Evolutionary conservation across 2,797 vertebrate species (phyloP).

Genomic region (Passerculus sandwichensis): DNA sequence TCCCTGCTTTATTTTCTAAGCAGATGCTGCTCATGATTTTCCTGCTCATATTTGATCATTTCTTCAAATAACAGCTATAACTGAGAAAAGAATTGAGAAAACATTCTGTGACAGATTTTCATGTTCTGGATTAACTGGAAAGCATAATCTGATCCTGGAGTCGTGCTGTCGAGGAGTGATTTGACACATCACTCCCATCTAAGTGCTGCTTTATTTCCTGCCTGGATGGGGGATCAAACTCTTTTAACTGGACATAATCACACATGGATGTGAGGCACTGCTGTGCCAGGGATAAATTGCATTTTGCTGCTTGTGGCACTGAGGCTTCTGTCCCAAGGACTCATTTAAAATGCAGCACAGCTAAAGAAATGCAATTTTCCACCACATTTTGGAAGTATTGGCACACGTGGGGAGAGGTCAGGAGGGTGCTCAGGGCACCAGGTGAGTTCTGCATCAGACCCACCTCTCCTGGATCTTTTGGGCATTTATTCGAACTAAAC

Average conservation of each 20-base stretch:
- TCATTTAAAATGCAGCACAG: not conserved
- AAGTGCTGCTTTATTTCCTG: conserved; percentile 2
- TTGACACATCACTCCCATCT: not conserved
- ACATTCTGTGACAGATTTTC: conserved; percentile 54
- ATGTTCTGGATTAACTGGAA: conserved; percentile 36
- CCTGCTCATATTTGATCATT: conserved; percentile 55
- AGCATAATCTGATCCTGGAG: conserved; percentile 38
- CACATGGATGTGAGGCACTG: not conserved
- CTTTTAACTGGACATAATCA: not conserved
- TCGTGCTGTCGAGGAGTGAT: conserved; percentile 21
- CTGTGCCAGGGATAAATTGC: not conserved
- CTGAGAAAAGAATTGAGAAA: conserved; percentile 62
- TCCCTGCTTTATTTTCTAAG: conserved; percentile 51
- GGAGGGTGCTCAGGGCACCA: not conserved
- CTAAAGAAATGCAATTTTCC: not conserved
- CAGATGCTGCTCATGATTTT: conserved; percentile 62
- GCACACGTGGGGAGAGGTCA: rapidly evolving
- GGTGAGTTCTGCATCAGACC: not conserved
- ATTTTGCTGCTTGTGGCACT: not conserved
- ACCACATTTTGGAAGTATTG: not conserved
- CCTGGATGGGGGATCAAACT: conserved; percentile 7
- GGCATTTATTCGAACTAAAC: not conserved
- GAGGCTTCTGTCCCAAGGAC: not conserved
- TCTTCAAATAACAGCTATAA: conserved; percentile 63
- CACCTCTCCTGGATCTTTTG: not conserved